phyloP scores from a whole-genome alignment of 2,113 vertebrate genomes.

The Oncorhynchus mykiss region DNA sequence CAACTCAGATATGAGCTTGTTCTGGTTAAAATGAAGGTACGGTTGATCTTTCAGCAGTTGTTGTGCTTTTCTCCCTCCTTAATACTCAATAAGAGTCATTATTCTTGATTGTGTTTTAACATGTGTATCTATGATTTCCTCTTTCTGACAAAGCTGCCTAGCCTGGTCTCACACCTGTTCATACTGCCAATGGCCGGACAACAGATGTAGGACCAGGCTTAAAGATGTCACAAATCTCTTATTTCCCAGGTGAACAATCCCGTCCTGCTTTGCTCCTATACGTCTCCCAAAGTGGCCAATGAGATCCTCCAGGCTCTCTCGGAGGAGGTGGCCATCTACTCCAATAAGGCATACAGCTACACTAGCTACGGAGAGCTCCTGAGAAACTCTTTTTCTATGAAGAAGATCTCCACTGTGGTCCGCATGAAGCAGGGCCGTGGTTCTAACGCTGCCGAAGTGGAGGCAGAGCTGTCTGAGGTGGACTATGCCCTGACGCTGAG shows the following conservation, averaged over 20 bases:
- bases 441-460: conserved; percentile 31
- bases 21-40: conserved; percentile 67
- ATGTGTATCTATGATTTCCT: background rate
- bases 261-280: conserved; percentile 47
- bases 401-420: conserved; percentile 32
- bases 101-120: background rate
- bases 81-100: too few species aligned
- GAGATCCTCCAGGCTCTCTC: conserved; percentile 52
- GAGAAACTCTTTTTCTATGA: background rate
- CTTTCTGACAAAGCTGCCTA: too few species aligned
- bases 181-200: too few species aligned
- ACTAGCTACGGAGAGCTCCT: conserved; percentile 51
- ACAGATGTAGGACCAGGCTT: too few species aligned
- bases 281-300: conserved; percentile 37
- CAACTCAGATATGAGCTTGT: conserved; percentile 53
- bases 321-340: conserved; percentile 48
- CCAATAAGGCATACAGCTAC: conserved; percentile 49
- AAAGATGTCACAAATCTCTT: too few species aligned
- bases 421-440: conserved; percentile 15
- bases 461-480: conserved; percentile 58
- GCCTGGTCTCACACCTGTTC: too few species aligned
- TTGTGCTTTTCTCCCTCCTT: background rate
- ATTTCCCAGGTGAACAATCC: conserved; percentile 61
- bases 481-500: conserved; percentile 62
- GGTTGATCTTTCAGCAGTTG: conserved; percentile 13